These are phyloP conservation scores for Bombus superbus DNA, from an alignment of 1,140 invertebrate species.

Conservation along the genomic window DNA sequence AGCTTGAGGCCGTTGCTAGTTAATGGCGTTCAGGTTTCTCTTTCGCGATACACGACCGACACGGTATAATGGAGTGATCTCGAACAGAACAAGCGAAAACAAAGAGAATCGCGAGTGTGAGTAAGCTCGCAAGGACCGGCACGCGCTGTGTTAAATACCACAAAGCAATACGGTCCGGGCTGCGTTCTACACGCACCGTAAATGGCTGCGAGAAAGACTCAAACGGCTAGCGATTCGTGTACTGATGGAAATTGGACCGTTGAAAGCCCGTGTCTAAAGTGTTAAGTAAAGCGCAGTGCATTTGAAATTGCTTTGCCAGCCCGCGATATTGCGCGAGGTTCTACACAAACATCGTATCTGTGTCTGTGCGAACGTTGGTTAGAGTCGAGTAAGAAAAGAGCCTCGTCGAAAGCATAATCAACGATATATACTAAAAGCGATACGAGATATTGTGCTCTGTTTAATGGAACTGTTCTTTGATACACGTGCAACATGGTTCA, in stretches of 20 bases:
- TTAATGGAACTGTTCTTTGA: no score
- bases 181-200: constrained; percentile 18
- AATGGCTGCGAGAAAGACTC: constrained; percentile 32
- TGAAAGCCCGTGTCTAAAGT: neutral
- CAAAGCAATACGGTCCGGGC: constrained; percentile 39
- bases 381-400: neutral
- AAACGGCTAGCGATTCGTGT: constrained; percentile 44
- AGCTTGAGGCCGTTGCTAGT: neutral
- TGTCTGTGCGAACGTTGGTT: neutral
- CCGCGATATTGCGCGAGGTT: constrained; percentile 19
- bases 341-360: no score
- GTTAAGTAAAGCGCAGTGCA: constrained; percentile 16
- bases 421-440: neutral
- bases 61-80: constrained; percentile 61
- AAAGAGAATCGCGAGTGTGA: constrained; percentile 50
- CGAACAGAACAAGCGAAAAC: constrained; percentile 55
- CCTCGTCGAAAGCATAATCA: neutral
- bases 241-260: constrained; percentile 43
- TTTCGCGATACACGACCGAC: constrained; percentile 31
- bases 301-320: constrained; percentile 20
- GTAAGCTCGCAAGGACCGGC: constrained; percentile 30
- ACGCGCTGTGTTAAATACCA: constrained; percentile 49
- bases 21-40: constrained; percentile 13
- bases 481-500: no score
- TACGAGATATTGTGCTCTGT: no score